Percentiles rank a stretch among this genome's conserved stretches.
These are phyloP conservation scores for Hydropsyche tenuis DNA, from an alignment of 1,140 invertebrate genomes.

Conservation along the genomic window DNA sequence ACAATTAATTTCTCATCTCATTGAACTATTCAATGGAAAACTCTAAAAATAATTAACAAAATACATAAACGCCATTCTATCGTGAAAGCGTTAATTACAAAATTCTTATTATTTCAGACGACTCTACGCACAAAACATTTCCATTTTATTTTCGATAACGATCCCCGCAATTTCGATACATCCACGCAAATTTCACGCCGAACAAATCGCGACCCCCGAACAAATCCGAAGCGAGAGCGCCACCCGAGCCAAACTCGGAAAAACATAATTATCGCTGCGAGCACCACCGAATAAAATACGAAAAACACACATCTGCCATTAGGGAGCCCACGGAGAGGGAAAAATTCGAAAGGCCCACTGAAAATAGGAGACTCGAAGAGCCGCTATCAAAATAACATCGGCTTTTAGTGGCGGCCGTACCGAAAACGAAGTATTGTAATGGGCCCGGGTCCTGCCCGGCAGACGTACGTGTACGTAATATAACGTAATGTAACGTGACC, in stretches of 20 bases:
- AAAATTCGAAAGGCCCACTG: not conserved
- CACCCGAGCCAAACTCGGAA: not conserved
- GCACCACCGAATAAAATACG: conserved; percentile 33
- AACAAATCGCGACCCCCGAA: too few species aligned
- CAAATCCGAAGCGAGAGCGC: not conserved
- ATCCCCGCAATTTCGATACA: too few species aligned
- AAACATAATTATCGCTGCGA: not conserved
- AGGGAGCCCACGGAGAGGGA: not conserved
- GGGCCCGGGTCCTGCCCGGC: not conserved
- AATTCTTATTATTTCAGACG: too few species aligned
- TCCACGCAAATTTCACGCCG: too few species aligned
- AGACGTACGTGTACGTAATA: too few species aligned
- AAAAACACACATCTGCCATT: conserved; percentile 36
- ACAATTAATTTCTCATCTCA: too few species aligned
- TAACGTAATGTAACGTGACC: not conserved
- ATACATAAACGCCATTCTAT: too few species aligned
- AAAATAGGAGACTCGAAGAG: not conserved
- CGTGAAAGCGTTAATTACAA: too few species aligned
- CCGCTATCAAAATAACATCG: conserved; percentile 40
- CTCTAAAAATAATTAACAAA: too few species aligned
- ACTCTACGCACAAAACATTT: too few species aligned
- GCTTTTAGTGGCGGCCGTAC: conserved; percentile 18
- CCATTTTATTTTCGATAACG: too few species aligned
- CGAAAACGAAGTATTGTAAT: conserved; percentile 31
- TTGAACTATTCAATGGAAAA: too few species aligned